Evolutionary conservation across 1,140 invertebrate genomes (phyloP).

Genomic region (Drosophila athabasca): DNA sequence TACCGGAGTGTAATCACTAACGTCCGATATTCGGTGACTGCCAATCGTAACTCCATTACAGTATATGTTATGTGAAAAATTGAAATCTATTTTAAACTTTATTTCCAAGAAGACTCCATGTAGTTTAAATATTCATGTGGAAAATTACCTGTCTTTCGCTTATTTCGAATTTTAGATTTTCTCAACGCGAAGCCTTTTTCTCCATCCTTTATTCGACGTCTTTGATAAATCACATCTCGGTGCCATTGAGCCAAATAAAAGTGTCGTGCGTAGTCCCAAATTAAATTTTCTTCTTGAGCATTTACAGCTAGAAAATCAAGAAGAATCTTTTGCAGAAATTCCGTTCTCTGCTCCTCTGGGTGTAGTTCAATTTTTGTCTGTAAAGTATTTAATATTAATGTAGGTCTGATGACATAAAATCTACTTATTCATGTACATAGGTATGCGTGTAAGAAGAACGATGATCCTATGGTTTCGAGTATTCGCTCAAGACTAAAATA

Average conservation of each 20-base stretch:
- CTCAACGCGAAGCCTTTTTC: constrained; percentile 86
- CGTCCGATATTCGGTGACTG: no score
- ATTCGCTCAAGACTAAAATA: no score
- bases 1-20: no score
- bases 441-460: no score
- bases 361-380: constrained; percentile 84
- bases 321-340: constrained; percentile 96
- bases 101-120: no score
- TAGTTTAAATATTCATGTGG: neutral
- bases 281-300: constrained; percentile 93
- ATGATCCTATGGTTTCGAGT: no score
- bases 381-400: constrained; percentile 15
- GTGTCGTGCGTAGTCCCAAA: constrained; percentile 93
- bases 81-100: no score
- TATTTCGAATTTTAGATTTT: constrained; percentile 86
- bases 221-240: constrained; percentile 92
- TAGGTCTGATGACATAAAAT: neutral
- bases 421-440: constrained; percentile 62
- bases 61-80: no score
- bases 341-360: constrained; percentile 92
- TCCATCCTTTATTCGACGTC: constrained; percentile 86
- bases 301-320: constrained; percentile 98
- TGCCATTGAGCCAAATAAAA: constrained; percentile 99
- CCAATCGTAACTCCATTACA: no score
- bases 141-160: constrained; percentile 76